Evolutionary conservation across 2,888 invertebrate genomes (phyloP).

Genomic region (Gandaritis pyraliata): DNA sequence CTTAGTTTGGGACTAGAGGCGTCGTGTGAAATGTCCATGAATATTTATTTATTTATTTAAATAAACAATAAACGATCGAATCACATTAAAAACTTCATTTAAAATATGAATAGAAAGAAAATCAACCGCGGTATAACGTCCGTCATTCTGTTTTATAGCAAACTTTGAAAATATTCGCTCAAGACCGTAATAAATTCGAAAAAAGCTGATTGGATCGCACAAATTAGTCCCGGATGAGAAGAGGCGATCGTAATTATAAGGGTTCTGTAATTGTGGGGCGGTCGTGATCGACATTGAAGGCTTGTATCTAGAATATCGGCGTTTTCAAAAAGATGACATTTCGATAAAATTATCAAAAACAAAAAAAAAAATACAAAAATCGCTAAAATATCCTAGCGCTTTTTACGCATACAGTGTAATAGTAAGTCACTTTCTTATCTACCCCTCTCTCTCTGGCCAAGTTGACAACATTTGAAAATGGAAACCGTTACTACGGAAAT

Average conservation of each 20-base stretch:
- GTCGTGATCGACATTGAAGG: constrained; percentile 17
- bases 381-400: no score
- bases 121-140: background rate
- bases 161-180: constrained; percentile 3
- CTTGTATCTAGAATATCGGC: constrained; percentile 11
- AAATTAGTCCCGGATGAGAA: constrained; percentile 33
- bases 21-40: no score
- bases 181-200: constrained; percentile 16
- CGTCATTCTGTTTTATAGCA: background rate
- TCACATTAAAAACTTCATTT: no score
- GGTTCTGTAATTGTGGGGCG: constrained; percentile 12
- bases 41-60: no score
- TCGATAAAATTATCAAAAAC: background rate
- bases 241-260: constrained; percentile 27
- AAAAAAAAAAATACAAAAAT: no score
- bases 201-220: constrained; percentile 32
- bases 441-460: no score
- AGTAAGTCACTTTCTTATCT: no score
- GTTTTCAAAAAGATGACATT: constrained; percentile 9
- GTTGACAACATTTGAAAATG: no score
- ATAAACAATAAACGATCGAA: no score
- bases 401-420: no score
- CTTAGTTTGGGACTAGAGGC: no score
- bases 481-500: no score
- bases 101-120: background rate